Evolutionary conservation across 2,797 vertebrate species (phyloP), one percentile per base, ranked within the genome.

Genomic region (Galaxias olidus): DNA sequence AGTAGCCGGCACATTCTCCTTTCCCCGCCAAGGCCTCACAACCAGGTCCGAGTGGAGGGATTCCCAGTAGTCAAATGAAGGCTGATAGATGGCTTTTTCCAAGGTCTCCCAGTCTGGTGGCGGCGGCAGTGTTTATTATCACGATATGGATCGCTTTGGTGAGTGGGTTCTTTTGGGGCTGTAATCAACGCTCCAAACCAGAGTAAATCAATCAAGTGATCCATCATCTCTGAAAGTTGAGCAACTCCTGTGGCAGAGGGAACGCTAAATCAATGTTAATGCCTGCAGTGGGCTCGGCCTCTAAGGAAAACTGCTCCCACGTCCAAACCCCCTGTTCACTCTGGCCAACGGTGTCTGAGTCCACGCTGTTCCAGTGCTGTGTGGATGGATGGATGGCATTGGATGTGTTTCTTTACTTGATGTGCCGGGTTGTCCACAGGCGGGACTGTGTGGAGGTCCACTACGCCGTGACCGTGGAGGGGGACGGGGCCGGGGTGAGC

Each of bases 391-490:
- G 60, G 4, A 65, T 14, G 40, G 46, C 65, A 48, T 57, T 42
- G 53, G 43, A 4, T 4, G 13, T 71, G 9, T 75, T 53, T 71
- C 12, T 78, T 19, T 41, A 12, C 30, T n/a, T n/a, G n/a, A n/a
- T n/a, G 47, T 50, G 46, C 19, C 6, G n/a, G 44, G 81, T 53
- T 81, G 30, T 80, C 41, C 50, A 10, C 79, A 92, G 87, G 63
- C 45, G 55, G 66, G 92, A 92, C 17, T 91, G 89, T 0, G 82
- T 96, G 69, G 73, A 94, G 68, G 94, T 94, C 78, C 87, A 90
- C 66, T 98, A 93, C 48, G 86, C 88, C 1, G 95, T 98, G 72
- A 94, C 91, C 0, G 92, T 99, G 86, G 87, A 87, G 68, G 94
- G 93, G 66, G 90, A 91, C 30, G 82, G 75, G 55, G 69, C 76